phyloP scores from a whole-genome alignment of 2,888 invertebrate genomes.

The Zeuzera pyrina region DNA sequence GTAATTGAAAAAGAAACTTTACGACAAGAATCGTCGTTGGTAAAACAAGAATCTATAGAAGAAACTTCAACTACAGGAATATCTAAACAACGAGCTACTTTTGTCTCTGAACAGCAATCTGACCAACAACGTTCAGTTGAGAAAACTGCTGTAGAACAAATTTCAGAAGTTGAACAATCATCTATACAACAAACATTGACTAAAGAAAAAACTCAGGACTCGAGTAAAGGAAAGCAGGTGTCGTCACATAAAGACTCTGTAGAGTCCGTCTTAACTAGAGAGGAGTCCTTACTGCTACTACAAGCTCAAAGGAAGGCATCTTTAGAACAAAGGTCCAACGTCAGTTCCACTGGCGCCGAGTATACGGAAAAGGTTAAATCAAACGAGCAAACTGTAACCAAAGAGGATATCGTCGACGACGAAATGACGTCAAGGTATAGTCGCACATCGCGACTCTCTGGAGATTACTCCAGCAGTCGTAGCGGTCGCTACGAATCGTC shows the following conservation, averaged over 20 bases:
- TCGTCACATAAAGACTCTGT: neutral
- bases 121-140: constrained; percentile 19
- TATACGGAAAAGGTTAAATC: constrained; percentile 22
- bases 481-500: constrained; percentile 56
- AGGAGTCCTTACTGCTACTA: constrained; percentile 21
- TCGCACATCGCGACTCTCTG: constrained; percentile 75
- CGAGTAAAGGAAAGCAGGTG: neutral
- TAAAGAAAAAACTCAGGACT: constrained; percentile 3
- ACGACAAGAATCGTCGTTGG: neutral
- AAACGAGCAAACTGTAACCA: constrained; percentile 56
- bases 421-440: constrained; percentile 73
- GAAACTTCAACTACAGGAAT: too few species aligned
- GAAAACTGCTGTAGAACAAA: constrained; percentile 14
- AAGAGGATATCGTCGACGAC: constrained; percentile 45
- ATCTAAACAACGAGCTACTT: too few species aligned
- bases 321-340: constrained; percentile 13
- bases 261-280: constrained; percentile 2
- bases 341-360: constrained; percentile 27
- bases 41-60: constrained; percentile 7
- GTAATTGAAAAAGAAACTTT: neutral
- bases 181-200: constrained; percentile 12
- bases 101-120: constrained; percentile 11
- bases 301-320: constrained; percentile 4
- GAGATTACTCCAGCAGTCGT: constrained; percentile 65
- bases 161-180: constrained; percentile 14